Percentiles rank a stretch among this genome's conserved stretches.
phyloP scores from a whole-genome alignment of 2,888 invertebrate species.

The Luperina testacea region DNA sequence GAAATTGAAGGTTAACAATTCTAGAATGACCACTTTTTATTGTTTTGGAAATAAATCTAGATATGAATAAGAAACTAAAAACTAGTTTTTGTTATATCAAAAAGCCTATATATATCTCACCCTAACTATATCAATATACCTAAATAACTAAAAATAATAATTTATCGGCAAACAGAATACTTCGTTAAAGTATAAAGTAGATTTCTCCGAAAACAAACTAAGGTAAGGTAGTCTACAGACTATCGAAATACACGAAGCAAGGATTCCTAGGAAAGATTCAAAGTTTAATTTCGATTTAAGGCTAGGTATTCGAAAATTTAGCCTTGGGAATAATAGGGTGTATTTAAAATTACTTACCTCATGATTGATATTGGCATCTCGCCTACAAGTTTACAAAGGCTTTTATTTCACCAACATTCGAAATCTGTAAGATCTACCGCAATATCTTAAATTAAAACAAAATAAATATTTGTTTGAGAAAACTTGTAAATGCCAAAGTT shows the following conservation, averaged over 20 bases:
- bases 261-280: slow-evolving; percentile 15
- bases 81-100: neutral
- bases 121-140: neutral
- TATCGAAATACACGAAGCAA: slow-evolving; percentile 13
- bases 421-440: slow-evolving; percentile 14
- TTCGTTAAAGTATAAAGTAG: slow-evolving; percentile 11
- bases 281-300: slow-evolving; percentile 19
- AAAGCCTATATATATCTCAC: neutral
- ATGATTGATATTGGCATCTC: slow-evolving; percentile 20
- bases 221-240: slow-evolving; percentile 1
- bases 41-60: neutral
- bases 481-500: neutral
- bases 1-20: neutral
- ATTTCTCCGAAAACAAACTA: slow-evolving; percentile 5
- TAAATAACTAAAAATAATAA: neutral
- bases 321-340: neutral
- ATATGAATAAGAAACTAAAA: neutral
- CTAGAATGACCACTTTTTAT: neutral
- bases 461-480: slow-evolving; percentile 18
- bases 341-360: slow-evolving; percentile 4
- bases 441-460: slow-evolving; percentile 24
- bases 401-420: slow-evolving; percentile 7
- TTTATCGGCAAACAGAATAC: slow-evolving; percentile 10
- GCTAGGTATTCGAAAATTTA: neutral
- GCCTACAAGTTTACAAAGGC: slow-evolving; percentile 40